Percentiles rank a stretch among this genome's conserved stretches.
Evolutionary conservation across 2,888 invertebrate genomes (phyloP).

Genomic region (Himalopsyche anomala): DNA sequence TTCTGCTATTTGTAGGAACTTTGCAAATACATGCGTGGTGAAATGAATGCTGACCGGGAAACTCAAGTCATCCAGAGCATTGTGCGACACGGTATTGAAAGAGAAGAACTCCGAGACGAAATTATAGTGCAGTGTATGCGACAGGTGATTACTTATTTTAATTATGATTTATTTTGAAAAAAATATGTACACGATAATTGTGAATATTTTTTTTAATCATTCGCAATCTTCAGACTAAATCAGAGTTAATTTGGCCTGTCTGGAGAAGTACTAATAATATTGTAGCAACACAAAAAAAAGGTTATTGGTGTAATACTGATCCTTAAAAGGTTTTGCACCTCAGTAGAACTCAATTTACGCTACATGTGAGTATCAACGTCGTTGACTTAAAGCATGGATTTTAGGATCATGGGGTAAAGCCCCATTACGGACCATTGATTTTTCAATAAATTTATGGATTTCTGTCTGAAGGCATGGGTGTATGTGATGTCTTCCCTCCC

Average conservation of each 20-base stretch:
- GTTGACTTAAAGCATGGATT: no score
- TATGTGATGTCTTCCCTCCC: no score
- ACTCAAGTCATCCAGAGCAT: slow-evolving; percentile 89
- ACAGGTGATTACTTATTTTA: slow-evolving; percentile 75
- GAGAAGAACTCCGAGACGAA: slow-evolving; percentile 95
- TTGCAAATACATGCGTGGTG: slow-evolving; percentile 92
- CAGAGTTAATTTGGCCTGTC: no score
- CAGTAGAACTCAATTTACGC: background rate
- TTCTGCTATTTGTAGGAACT: slow-evolving; percentile 81
- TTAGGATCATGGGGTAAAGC: no score
- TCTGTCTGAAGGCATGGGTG: no score
- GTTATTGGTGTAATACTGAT: background rate
- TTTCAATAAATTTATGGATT: no score
- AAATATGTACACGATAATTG: background rate
- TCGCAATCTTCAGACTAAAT: no score
- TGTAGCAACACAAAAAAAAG: background rate
- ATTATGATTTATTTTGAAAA: background rate
- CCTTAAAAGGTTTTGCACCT: background rate
- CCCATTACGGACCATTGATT: no score
- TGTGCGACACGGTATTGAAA: slow-evolving; percentile 90
- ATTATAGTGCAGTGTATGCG: slow-evolving; percentile 92
- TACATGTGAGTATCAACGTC: no score
- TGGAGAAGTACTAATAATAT: no score
- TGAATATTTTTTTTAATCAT: background rate
- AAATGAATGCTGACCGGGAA: slow-evolving; percentile 89